Percentiles rank a stretch among this genome's conserved stretches.
Evolutionary conservation across 2,113 vertebrate genomes (phyloP).

Genomic region (Rousettus leschenaultii): DNA sequence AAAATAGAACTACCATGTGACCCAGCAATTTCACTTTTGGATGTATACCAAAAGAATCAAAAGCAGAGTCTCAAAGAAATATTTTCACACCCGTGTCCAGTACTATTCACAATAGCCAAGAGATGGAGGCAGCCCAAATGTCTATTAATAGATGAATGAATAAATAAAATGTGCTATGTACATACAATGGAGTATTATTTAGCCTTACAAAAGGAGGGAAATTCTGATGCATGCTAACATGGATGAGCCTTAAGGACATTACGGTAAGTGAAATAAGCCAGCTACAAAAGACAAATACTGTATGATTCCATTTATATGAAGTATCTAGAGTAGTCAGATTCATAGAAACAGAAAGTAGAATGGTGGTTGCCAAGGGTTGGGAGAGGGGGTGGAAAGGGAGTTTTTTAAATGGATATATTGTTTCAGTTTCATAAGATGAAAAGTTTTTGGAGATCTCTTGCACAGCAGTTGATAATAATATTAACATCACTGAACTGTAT

Average conservation of each 20-base stretch:
- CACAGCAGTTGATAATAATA: not conserved
- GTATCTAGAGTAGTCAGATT: not conserved
- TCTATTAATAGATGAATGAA: not conserved
- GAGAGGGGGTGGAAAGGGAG: not conserved
- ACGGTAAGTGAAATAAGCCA: not conserved
- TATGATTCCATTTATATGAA: not conserved
- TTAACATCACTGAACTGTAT: not conserved
- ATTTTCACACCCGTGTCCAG: not conserved
- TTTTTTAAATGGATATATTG: not conserved
- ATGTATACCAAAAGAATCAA: not conserved
- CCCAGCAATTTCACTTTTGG: not conserved
- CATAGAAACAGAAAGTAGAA: not conserved
- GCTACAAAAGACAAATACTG: not conserved
- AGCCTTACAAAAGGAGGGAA: not conserved
- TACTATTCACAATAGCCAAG: not conserved
- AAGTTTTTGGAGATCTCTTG: not conserved
- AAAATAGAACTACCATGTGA: not conserved
- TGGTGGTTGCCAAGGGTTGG: not conserved
- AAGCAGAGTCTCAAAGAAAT: not conserved
- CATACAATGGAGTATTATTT: not conserved
- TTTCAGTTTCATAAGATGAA: not conserved
- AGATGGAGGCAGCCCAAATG: not conserved
- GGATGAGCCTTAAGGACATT: not conserved
- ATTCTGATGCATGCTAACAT: not conserved
- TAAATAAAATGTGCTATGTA: not conserved